Evolutionary conservation across 1,140 invertebrate genomes (phyloP).

Genomic region (Elymnias hypermnestra): DNA sequence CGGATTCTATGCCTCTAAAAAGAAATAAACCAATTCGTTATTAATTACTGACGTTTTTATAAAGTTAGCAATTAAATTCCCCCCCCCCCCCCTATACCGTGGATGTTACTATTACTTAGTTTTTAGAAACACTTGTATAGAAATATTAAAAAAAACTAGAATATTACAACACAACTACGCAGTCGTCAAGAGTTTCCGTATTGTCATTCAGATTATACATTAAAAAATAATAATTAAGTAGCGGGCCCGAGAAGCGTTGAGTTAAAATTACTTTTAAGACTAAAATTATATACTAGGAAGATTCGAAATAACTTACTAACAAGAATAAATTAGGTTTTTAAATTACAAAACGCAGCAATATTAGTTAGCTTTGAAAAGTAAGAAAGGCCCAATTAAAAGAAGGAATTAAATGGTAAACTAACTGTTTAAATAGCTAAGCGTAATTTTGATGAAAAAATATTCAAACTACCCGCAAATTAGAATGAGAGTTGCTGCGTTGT

Average conservation of each 20-base stretch:
- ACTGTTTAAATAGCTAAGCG: no score
- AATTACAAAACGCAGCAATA: slow-evolving; percentile 10
- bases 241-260: slow-evolving; percentile 8
- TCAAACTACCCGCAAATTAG: no score
- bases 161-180: not conserved
- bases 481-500: not conserved
- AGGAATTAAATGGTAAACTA: not conserved
- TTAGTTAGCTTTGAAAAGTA: no score
- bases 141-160: no score
- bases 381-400: not conserved
- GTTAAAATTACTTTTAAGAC: slow-evolving; percentile 6
- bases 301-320: slow-evolving; percentile 24
- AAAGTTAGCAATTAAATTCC: no score
- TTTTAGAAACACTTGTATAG: no score
- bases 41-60: no score
- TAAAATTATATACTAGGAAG: slow-evolving; percentile 17
- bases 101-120: no score
- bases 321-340: slow-evolving; percentile 11
- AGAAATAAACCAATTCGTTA: no score
- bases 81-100: no score
- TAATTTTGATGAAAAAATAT: no score
- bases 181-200: not conserved
- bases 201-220: not conserved
- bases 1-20: no score
- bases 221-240: slow-evolving; percentile 16